Conservation (phyloP, 1,140 invertebrate genomes). For the Drosophila sturtevanti region DNA sequence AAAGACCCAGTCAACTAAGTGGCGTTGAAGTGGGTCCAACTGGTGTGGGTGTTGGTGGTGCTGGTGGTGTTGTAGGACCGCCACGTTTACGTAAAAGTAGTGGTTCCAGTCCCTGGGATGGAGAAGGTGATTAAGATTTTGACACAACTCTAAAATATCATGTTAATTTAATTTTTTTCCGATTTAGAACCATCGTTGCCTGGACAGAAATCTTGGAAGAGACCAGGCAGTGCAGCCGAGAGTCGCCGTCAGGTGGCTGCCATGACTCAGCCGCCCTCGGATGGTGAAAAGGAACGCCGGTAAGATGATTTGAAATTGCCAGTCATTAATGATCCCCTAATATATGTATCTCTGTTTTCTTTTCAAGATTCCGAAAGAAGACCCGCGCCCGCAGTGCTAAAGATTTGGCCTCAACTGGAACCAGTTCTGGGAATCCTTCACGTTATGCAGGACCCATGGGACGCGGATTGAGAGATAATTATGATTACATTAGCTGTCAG, state of each 20-base stretch:
- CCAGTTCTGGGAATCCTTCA: constrained; percentile 2
- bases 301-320: constrained; percentile 1
- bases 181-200: constrained; percentile 82
- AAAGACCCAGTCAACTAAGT: constrained; percentile 69
- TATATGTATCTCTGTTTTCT: background rate
- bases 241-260: constrained; percentile 72
- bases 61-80: constrained; percentile 25
- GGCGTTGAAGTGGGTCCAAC: constrained; percentile 37
- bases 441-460: constrained; percentile 49
- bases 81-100: constrained; percentile 81
- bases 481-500: constrained; percentile 70
- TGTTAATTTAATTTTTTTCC: background rate
- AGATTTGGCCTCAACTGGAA: constrained; percentile 49
- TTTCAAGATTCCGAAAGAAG: constrained; percentile 76
- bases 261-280: constrained; percentile 79
- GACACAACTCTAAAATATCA: too few species aligned
- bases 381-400: constrained; percentile 69
- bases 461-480: constrained; percentile 66
- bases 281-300: constrained; percentile 82
- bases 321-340: too few species aligned
- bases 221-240: constrained; percentile 86
- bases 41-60: constrained; percentile 7
- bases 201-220: constrained; percentile 85
- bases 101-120: constrained; percentile 85
- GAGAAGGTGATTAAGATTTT: constrained; percentile 75